A percentile compares a stretch with the other conserved stretches of the same genome.
Evolutionary conservation across 2,113 vertebrate genomes (phyloP).

Genomic region (Hydrochoerus hydrochaeris): DNA sequence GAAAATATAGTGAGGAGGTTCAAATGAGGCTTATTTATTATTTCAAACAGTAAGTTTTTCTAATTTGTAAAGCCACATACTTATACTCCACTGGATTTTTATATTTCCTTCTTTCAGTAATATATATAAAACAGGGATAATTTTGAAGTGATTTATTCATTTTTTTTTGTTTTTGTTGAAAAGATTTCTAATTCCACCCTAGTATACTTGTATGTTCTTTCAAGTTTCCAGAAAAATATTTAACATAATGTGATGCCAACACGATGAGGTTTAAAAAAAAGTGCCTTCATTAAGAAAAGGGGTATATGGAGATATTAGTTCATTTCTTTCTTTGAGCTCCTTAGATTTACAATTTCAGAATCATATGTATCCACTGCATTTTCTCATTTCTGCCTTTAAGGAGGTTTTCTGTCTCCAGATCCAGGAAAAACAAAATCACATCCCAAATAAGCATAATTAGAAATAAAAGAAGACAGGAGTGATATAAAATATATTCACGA

Average conservation of each 20-base stretch:
- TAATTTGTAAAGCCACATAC: neutral
- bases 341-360: neutral
- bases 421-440: too few species aligned
- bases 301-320: neutral
- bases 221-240: constrained; percentile 17
- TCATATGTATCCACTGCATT: neutral
- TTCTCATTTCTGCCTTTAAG: neutral
- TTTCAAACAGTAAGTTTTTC: neutral
- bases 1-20: neutral
- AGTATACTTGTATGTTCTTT: neutral
- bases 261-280: neutral
- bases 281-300: neutral
- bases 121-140: neutral
- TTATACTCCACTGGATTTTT: neutral
- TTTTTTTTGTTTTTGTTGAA: neutral
- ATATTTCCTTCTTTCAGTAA: neutral
- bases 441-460: too few species aligned
- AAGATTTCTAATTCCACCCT: neutral
- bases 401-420: neutral
- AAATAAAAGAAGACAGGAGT: too few species aligned
- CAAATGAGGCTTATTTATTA: neutral
- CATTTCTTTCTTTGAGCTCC: neutral
- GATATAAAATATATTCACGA: neutral
- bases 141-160: constrained; percentile 33
- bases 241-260: neutral